Base-by-base conservation (phyloP, 2,113 vertebrate genomes). In the Scalopus aquaticus region DNA sequence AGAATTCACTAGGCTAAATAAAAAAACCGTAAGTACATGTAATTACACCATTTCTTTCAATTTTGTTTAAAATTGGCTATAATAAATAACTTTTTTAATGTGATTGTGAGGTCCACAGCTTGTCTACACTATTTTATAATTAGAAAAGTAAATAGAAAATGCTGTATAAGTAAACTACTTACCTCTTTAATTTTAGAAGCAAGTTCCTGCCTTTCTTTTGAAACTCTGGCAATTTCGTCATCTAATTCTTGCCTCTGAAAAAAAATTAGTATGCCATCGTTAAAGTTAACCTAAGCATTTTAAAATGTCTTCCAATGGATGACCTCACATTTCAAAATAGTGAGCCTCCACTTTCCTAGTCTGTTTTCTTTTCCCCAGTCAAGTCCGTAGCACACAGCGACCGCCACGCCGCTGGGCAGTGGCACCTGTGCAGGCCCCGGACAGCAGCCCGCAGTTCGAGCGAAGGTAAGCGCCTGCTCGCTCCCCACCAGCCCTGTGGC, bases 121-220 rank as follows among this genome's bases (percentile, higher is more conserved):
- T 77, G 6, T 42, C 67, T 77, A 30, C 60, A 72, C 37, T 56
- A 84, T 37, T 88, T 96, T 19, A 30, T 54, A 60, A 74, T 67
- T 72, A 24, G 24, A 58, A 64, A 37, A 60, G 60, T 16, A 32
- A 10, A 35, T 4, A 42, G 56, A 82, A 62, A 91, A 88, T 5
- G 39, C 16, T 37, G 5, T 0, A n/a, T n/a, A 22, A n/a, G 69
- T 65, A 49, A 60, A 84, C 91, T 80, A 54, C 93, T 87, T 97
- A 99, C 99, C 98, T 99, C 98, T 94, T 98, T 99, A 28, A 98
- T 93, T 28, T 98, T 97, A 92, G 97, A 98, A 88, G 98, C 98
- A 1, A 99, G 98, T 9, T 97, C 95, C 35, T 99, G 97, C 76
- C 99, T 98, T 87, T 99, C 98, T 82, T 97, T 98, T 3, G 98